Conservation (phyloP, 1,140 invertebrate species). For the Drosophila asahinai region DNA sequence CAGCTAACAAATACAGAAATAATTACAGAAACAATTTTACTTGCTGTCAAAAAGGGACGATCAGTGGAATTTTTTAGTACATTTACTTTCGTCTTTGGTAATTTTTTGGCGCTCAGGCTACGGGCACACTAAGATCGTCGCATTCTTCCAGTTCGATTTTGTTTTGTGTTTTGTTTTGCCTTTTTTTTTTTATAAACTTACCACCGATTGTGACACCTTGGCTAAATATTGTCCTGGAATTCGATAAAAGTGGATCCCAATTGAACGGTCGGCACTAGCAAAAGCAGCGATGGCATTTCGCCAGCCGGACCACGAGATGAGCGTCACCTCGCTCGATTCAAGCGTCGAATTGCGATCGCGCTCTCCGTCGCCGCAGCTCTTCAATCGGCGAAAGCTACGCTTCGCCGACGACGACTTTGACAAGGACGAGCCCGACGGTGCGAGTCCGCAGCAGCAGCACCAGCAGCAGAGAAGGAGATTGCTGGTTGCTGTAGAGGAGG, state of each 20-base stretch:
- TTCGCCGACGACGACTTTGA: constrained; percentile 79
- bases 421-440: constrained; percentile 55
- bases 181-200: constrained; percentile 53
- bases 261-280: constrained; percentile 8
- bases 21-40: neutral
- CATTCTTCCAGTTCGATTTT: constrained; percentile 59
- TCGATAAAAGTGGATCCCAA: constrained; percentile 4
- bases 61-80: constrained; percentile 3
- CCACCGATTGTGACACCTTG: neutral
- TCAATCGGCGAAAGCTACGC: constrained; percentile 76
- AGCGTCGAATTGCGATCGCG: constrained; percentile 78
- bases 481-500: neutral
- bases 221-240: constrained; percentile 8
- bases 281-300: constrained; percentile 64
- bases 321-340: constrained; percentile 70
- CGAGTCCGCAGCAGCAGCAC: constrained; percentile 55
- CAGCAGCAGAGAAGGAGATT: constrained; percentile 21
- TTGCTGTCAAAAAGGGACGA: neutral
- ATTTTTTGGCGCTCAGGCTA: constrained; percentile 7
- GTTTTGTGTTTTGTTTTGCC: constrained; percentile 72
- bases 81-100: neutral
- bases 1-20: no score
- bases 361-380: constrained; percentile 65
- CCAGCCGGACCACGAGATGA: constrained; percentile 69
- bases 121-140: constrained; percentile 38